Percentiles rank a stretch among this genome's conserved stretches.
phyloP scores from a whole-genome alignment of 2,888 invertebrate genomes.

The Stramonita haemastoma region DNA sequence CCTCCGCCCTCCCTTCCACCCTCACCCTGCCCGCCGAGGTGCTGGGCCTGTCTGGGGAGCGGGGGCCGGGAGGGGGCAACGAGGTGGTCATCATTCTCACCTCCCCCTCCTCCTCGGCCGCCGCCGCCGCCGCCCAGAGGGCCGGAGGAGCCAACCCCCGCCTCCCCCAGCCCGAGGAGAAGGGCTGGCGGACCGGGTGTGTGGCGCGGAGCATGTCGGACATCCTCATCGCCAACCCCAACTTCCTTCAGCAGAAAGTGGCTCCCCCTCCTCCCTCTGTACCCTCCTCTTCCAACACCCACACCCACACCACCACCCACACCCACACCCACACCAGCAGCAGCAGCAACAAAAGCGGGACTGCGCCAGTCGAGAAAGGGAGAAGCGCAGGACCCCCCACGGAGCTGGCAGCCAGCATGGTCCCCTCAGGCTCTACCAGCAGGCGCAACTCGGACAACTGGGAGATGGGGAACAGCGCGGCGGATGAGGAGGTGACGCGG shows the following conservation, averaged over 20 bases:
- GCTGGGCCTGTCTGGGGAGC: constrained; percentile 46
- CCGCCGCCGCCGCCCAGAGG: neutral
- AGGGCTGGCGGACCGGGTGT: neutral
- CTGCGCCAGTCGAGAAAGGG: neutral
- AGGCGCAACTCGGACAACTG: neutral
- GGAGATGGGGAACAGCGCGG: neutral
- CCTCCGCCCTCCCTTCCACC: constrained; percentile 30
- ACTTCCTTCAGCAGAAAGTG: constrained; percentile 5
- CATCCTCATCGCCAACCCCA: constrained; percentile 40
- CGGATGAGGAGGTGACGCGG: constrained; percentile 38
- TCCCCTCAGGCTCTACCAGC: neutral
- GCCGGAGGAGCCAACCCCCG: neutral
- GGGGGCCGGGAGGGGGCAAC: neutral
- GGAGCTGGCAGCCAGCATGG: neutral
- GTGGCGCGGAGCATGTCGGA: constrained; percentile 38
- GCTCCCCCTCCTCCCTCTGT: neutral
- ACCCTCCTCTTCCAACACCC: constrained; percentile 10
- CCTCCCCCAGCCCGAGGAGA: neutral
- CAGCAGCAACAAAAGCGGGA: neutral
- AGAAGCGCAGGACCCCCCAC: too few species aligned
- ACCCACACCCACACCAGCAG: neutral
- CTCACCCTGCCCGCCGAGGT: constrained; percentile 50
- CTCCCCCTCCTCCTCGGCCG: constrained; percentile 21
- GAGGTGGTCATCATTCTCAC: constrained; percentile 39
- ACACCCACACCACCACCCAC: neutral